A percentile compares a stretch with the other conserved stretches of the same genome.
Evolutionary conservation across 2,888 invertebrate species (phyloP).

Genomic region (Dasysyrphus albostriatus): DNA sequence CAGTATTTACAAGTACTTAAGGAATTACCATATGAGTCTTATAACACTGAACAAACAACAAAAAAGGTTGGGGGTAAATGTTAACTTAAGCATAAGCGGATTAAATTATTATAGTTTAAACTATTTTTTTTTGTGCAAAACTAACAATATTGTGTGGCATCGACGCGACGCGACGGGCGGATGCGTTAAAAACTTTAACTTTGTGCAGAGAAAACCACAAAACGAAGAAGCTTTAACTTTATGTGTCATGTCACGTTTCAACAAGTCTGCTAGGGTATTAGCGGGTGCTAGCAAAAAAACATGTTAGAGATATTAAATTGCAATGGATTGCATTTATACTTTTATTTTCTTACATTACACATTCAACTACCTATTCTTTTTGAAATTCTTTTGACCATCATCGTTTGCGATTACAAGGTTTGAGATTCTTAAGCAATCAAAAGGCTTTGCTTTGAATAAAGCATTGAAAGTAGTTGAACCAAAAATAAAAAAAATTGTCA

Average conservation of each 20-base stretch:
- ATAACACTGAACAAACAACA: conserved; percentile 26
- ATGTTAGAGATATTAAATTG: conserved; percentile 38
- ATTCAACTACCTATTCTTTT: not conserved
- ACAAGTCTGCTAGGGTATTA: conserved; percentile 21
- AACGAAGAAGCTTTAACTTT: conserved; percentile 40
- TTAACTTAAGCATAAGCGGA: conserved; percentile 60
- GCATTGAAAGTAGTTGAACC: not conserved
- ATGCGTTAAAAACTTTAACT: conserved; percentile 41
- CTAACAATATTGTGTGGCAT: conserved; percentile 16
- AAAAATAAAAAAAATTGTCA: not conserved
- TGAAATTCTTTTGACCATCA: conserved; percentile 3
- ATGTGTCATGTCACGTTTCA: conserved; percentile 27
- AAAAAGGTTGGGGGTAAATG: conserved; percentile 39
- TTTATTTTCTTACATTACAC: not conserved
- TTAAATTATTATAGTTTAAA: conserved; percentile 38
- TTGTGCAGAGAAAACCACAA: conserved; percentile 20
- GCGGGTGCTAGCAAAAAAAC: not conserved
- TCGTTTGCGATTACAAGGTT: not conserved
- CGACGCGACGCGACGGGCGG: not conserved
- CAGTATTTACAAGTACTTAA: conserved; percentile 46
- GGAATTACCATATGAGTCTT: conserved; percentile 56
- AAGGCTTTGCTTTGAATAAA: not conserved
- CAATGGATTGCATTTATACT: not conserved
- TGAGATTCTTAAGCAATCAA: not conserved
- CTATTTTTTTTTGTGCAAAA: conserved; percentile 19